Percentiles rank a stretch among this genome's conserved stretches.
phyloP scores from a whole-genome alignment of 2,113 vertebrate species.

The Uropsilus gracilis region DNA sequence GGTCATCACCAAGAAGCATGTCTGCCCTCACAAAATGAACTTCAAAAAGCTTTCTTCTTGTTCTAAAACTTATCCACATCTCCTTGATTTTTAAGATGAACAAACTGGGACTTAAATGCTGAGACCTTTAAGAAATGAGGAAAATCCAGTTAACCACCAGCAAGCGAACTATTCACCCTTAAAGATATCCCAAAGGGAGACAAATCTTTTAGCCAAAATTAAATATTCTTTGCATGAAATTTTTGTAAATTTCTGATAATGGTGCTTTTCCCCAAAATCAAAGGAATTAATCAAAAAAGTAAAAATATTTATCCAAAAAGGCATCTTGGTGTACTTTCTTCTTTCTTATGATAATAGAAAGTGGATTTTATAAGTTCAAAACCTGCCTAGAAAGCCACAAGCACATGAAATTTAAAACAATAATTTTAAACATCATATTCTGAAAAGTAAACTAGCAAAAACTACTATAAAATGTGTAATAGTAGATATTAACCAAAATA shows the following conservation, averaged over 20 bases:
- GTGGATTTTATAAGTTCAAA: background rate
- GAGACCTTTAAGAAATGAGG: background rate
- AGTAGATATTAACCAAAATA: background rate
- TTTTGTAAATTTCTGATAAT: background rate
- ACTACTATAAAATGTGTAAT: background rate
- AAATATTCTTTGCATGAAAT: background rate
- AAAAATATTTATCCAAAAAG: no score
- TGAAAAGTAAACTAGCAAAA: background rate
- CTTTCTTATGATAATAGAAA: no score
- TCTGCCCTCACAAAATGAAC: background rate
- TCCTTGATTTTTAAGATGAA: background rate
- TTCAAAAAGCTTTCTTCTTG: background rate
- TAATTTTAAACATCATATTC: background rate
- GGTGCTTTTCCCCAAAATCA: background rate
- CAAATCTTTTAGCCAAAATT: background rate
- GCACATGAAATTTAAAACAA: background rate
- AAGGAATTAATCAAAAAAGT: background rate
- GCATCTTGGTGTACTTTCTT: no score
- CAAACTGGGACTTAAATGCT: background rate
- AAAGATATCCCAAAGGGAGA: background rate
- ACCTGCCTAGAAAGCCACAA: background rate
- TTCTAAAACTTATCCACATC: background rate
- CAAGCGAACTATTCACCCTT: background rate
- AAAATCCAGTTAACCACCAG: background rate
- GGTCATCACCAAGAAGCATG: no score